Evolutionary conservation across 2,888 invertebrate species (phyloP).

Genomic region (Nematopogon swammerdamellus): DNA sequence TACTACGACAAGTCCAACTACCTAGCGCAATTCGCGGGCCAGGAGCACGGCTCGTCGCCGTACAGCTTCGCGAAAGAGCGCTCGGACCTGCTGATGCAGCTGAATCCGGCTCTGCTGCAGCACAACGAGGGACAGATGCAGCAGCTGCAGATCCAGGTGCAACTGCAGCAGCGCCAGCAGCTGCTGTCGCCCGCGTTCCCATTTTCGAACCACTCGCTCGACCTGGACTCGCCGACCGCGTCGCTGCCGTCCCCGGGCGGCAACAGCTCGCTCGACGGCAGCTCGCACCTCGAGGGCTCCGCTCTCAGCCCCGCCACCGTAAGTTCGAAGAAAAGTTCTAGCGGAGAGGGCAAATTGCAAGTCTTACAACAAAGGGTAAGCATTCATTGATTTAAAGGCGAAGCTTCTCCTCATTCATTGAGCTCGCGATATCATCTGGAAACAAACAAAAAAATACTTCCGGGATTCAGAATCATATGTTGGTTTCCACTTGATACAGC

Average conservation of each 20-base stretch:
- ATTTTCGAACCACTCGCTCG: slow-evolving; percentile 65
- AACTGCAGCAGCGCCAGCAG: slow-evolving; percentile 64
- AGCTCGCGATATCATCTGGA: neutral
- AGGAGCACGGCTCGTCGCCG: slow-evolving; percentile 49
- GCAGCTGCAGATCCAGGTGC: slow-evolving; percentile 67
- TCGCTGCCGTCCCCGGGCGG: slow-evolving; percentile 80
- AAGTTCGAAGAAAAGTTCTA: slow-evolving; percentile 62
- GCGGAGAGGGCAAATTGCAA: slow-evolving; percentile 58
- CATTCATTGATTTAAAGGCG: slow-evolving; percentile 59
- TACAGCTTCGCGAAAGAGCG: slow-evolving; percentile 63
- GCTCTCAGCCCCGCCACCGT: slow-evolving; percentile 66
- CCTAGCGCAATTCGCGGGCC: slow-evolving; percentile 36
- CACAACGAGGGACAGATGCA: slow-evolving; percentile 60
- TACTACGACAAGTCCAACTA: slow-evolving; percentile 52
- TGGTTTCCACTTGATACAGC: neutral
- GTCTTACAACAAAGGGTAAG: slow-evolving; percentile 89
- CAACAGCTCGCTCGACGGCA: slow-evolving; percentile 67
- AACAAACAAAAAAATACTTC: neutral
- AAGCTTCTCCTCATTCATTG: slow-evolving; percentile 36
- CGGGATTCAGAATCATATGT: too few species aligned
- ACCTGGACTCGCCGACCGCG: slow-evolving; percentile 70
- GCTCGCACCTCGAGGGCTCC: slow-evolving; percentile 54
- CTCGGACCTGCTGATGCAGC: slow-evolving; percentile 56
- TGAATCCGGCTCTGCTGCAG: slow-evolving; percentile 52
- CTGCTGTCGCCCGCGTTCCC: slow-evolving; percentile 58